Percentiles rank a stretch among this genome's conserved stretches.
Evolutionary conservation across 2,113 vertebrate genomes (phyloP).

Genomic region (Chaetorhynchus papuensis): DNA sequence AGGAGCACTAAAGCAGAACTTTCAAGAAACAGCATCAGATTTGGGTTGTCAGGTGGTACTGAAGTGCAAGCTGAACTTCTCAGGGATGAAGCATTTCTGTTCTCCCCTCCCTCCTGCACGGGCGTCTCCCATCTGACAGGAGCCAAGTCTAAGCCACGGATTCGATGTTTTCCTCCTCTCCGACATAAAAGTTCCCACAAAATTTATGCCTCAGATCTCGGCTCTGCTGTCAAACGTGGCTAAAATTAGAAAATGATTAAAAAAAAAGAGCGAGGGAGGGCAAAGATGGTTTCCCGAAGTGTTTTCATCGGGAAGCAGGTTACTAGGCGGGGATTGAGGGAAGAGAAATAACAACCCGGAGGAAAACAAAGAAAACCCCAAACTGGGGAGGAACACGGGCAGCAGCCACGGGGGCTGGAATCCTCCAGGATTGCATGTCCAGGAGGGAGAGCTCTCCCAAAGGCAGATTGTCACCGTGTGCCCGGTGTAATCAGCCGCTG

Average conservation of each 20-base stretch:
- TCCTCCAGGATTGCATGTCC: neutral
- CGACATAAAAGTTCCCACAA: neutral
- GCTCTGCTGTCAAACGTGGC: neutral
- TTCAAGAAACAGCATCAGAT: neutral
- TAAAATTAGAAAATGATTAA: constrained; percentile 1
- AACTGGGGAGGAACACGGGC: neutral
- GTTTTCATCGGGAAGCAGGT: neutral
- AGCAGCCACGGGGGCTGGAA: neutral
- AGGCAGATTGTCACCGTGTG: constrained; percentile 17
- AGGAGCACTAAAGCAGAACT: neutral
- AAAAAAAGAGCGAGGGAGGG: neutral
- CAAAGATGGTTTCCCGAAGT: neutral
- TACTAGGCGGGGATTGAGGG: neutral
- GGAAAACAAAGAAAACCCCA: neutral
- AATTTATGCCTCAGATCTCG: constrained; percentile 18
- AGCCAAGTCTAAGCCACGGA: neutral
- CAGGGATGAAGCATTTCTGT: neutral
- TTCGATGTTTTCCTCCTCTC: constrained; percentile 2
- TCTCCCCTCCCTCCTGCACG: neutral
- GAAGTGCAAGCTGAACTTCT: neutral
- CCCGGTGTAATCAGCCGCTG: neutral
- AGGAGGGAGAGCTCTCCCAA: neutral
- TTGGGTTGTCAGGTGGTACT: neutral
- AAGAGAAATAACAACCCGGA: neutral
- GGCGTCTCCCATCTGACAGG: neutral